These are phyloP conservation scores for Tachysurus vachellii DNA, from an alignment of 2,113 vertebrate species.

Conservation along the genomic window DNA sequence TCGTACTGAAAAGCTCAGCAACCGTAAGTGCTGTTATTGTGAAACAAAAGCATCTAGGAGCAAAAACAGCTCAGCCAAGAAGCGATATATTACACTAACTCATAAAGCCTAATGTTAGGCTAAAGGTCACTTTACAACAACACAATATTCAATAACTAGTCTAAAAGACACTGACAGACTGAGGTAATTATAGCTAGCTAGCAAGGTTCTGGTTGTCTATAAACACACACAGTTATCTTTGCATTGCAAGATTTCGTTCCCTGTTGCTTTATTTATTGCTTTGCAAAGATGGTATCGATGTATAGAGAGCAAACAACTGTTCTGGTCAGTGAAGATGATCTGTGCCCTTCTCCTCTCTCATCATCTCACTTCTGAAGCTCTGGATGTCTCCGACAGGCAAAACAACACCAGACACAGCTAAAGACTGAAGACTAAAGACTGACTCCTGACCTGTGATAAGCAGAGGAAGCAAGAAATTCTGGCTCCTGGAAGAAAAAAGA, in stretches of 20 bases:
- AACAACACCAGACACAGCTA: not conserved
- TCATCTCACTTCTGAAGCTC: not conserved
- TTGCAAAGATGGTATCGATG: not conserved
- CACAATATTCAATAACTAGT: too few relatives aligned
- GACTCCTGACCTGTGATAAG: not conserved
- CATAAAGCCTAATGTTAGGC: too few relatives aligned
- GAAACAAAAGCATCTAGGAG: too few relatives aligned
- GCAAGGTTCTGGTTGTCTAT: not conserved
- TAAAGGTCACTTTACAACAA: too few relatives aligned
- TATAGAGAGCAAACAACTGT: not conserved
- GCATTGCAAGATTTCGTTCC: not conserved
- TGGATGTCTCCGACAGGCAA: not conserved
- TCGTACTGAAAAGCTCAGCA: too few relatives aligned
- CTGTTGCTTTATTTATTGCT: not conserved
- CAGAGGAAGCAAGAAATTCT: slow-evolving; percentile 2
- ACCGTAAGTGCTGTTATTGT: too few relatives aligned
- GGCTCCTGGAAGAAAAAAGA: not conserved
- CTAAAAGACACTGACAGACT: not conserved
- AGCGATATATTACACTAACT: not conserved
- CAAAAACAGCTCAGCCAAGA: too few relatives aligned
- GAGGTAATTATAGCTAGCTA: not conserved
- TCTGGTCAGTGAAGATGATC: not conserved
- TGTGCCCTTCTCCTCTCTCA: not conserved
- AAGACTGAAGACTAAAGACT: not conserved
- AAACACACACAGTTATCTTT: not conserved